Percentiles rank a stretch among this genome's conserved stretches.
These are phyloP conservation scores for Tachycineta bicolor DNA, from an alignment of 2,113 vertebrate species.

Conservation along the genomic window DNA sequence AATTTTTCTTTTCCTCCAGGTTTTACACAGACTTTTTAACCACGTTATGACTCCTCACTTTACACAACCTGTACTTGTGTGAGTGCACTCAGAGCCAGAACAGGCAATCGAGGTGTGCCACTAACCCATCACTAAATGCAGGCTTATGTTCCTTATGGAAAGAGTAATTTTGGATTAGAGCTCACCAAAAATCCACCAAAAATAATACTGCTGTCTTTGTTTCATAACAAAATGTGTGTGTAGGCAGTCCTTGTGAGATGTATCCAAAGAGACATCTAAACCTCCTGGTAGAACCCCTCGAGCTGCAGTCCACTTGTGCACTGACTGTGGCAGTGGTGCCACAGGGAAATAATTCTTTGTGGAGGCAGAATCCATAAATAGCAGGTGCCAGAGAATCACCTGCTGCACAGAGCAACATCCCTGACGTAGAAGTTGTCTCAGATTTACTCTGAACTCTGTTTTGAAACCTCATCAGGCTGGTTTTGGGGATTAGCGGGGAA, in stretches of 20 bases:
- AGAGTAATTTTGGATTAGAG: not conserved
- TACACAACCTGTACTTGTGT: not conserved
- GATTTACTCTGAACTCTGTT: not conserved
- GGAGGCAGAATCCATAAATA: not conserved
- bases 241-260: not conserved
- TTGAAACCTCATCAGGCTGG: slow-evolving; percentile 17
- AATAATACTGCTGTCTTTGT: accelerated
- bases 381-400: not conserved
- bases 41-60: not conserved
- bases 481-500: not conserved
- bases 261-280: not conserved
- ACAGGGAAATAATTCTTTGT: not conserved
- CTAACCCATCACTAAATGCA: not conserved
- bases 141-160: not conserved
- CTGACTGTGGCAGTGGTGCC: not conserved
- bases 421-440: not conserved
- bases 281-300: not conserved
- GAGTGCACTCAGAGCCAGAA: not conserved
- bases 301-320: not conserved
- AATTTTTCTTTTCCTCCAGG: not conserved
- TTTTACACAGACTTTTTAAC: not conserved
- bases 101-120: not conserved
- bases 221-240: not conserved
- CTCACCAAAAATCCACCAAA: not conserved
- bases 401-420: not conserved